Evolutionary conservation across 2,888 invertebrate species (phyloP).

Genomic region (Caenorhabditis zanzibari): DNA sequence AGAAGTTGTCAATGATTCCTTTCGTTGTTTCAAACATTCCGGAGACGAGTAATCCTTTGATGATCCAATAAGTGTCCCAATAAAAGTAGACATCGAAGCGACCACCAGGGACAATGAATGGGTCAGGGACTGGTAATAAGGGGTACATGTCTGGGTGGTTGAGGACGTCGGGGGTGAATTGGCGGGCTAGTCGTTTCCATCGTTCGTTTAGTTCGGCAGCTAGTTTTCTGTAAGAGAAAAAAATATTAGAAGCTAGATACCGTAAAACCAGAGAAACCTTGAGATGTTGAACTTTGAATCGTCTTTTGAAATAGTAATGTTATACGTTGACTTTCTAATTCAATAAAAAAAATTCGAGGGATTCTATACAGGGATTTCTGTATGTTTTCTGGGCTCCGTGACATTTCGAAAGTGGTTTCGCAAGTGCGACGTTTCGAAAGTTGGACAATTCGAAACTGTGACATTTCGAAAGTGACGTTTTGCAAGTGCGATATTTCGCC

Average conservation of each 20-base stretch:
- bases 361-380: no score
- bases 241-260: not conserved
- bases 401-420: no score
- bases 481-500: no score
- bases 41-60: constrained; percentile 90
- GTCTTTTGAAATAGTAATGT: no score
- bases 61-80: constrained; percentile 97
- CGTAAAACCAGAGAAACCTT: no score
- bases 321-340: no score
- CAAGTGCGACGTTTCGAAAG: no score
- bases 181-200: constrained; percentile 69
- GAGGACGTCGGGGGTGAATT: constrained; percentile 79
- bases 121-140: constrained; percentile 90
- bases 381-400: no score
- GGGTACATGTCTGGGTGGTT: constrained; percentile 87
- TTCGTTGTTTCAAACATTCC: constrained; percentile 90
- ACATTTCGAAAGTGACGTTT: no score
- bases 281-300: no score
- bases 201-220: constrained; percentile 68
- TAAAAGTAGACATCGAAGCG: constrained; percentile 89
- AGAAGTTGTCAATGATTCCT: constrained; percentile 92
- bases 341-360: not conserved
- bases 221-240: constrained; percentile 65
- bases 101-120: constrained; percentile 88
- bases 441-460: no score